phyloP scores from a whole-genome alignment of 2,113 vertebrate genomes.

The Engraulis encrasicolus region DNA sequence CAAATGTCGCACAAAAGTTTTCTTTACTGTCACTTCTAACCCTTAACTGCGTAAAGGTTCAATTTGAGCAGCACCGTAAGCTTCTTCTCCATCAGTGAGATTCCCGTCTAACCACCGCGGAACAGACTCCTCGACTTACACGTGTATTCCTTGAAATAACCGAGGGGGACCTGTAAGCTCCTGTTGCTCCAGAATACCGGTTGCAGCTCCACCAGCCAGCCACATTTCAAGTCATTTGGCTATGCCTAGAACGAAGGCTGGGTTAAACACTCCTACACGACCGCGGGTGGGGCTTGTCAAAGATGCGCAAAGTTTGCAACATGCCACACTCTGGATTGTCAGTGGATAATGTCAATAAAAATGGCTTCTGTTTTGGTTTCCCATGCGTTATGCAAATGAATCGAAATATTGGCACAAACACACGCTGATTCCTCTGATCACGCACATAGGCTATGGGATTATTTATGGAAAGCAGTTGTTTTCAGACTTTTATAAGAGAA shows the following conservation, averaged over 20 bases:
- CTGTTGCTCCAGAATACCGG: slow-evolving; percentile 16
- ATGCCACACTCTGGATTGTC: background rate
- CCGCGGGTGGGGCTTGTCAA: background rate
- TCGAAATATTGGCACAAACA: background rate
- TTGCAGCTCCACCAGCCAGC: background rate
- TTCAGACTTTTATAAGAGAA: background rate
- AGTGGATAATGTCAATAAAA: background rate
- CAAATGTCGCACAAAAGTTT: background rate
- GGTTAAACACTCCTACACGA: slow-evolving; percentile 11
- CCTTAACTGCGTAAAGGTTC: background rate
- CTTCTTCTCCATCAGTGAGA: background rate
- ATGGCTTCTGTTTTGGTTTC: background rate
- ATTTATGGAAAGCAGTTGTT: background rate
- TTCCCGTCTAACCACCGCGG: slow-evolving; percentile 12
- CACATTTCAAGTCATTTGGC: slow-evolving; percentile 9
- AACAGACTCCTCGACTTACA: background rate
- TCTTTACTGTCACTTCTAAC: background rate
- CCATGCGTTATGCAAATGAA: background rate
- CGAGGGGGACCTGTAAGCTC: background rate
- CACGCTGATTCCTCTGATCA: background rate
- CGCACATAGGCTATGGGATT: background rate
- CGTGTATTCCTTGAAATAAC: slow-evolving; percentile 23
- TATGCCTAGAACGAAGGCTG: slow-evolving; percentile 4
- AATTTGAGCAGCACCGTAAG: background rate
- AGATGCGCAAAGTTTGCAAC: background rate